A percentile compares a stretch with the other conserved stretches of the same genome.
These are phyloP conservation scores for Halcyon malimbica DNA, from an alignment of 2,113 vertebrate genomes.

Conservation along the genomic window DNA sequence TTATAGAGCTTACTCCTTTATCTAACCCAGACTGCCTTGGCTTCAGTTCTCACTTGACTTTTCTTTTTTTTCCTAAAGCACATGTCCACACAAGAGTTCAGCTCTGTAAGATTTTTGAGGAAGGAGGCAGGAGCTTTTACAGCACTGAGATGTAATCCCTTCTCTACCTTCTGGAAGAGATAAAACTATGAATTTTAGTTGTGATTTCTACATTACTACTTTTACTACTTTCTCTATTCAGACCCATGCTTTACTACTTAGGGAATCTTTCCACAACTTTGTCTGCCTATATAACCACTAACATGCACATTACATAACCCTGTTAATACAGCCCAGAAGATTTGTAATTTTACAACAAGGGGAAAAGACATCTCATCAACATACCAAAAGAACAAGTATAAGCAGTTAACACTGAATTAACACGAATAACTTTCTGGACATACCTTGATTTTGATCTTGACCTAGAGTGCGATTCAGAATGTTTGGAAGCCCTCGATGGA, in stretches of 20 bases:
- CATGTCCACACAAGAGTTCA: not conserved
- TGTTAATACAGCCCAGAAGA: not conserved
- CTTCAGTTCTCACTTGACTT: not conserved
- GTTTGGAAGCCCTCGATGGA: constrained; percentile 87
- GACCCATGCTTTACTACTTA: not conserved
- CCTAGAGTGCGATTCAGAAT: constrained; percentile 87
- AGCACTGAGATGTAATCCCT: not conserved
- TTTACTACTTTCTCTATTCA: not conserved
- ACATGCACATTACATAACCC: not conserved
- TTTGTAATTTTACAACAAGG: not conserved
- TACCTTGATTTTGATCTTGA: constrained; percentile 94
- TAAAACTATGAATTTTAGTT: not conserved
- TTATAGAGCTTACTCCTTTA: not conserved
- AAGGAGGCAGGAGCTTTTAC: not conserved
- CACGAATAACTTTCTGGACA: not conserved
- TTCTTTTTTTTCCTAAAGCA: rapidly evolving
- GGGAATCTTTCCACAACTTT: not conserved
- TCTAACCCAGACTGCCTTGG: not conserved
- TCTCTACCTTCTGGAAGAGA: not conserved
- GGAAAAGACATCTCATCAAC: not conserved
- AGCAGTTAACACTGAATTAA: not conserved
- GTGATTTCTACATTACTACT: not conserved
- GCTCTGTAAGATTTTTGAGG: rapidly evolving
- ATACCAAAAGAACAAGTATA: not conserved
- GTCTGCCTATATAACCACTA: not conserved